Percentiles rank a stretch among this genome's conserved stretches.
Conservation (phyloP, 1,140 invertebrate genomes). For the Phortica variegata region DNA sequence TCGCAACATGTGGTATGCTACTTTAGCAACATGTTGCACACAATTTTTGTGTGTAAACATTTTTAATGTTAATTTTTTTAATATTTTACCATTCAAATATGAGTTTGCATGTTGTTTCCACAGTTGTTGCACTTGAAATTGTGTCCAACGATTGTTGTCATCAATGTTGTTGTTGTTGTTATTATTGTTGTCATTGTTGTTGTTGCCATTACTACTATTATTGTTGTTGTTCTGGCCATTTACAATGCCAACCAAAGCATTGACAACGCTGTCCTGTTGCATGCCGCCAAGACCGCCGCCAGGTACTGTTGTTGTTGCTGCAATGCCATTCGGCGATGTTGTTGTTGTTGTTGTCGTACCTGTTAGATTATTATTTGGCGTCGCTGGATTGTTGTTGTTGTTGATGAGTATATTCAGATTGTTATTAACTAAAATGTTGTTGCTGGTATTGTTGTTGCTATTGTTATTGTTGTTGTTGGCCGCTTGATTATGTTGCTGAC, state of each 20-base stretch:
- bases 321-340: slow-evolving; percentile 32
- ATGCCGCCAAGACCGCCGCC: too few relatives aligned
- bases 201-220: slow-evolving; percentile 19
- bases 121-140: slow-evolving; percentile 56
- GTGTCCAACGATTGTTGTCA: slow-evolving; percentile 54
- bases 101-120: slow-evolving; percentile 56
- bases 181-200: slow-evolving; percentile 25
- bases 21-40: too few relatives aligned
- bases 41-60: too few relatives aligned
- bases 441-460: slow-evolving; percentile 29
- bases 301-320: slow-evolving; percentile 36
- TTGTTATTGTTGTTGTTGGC: slow-evolving; percentile 28
- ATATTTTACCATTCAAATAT: slow-evolving; percentile 52
- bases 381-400: slow-evolving; percentile 50
- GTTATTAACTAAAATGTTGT: slow-evolving; percentile 41
- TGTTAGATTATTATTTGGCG: slow-evolving; percentile 48
- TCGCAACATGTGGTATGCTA: too few relatives aligned
- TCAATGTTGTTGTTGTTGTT: slow-evolving; percentile 31
- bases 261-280: slow-evolving; percentile 47
- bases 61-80: too few relatives aligned
- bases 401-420: slow-evolving; percentile 44
- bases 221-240: slow-evolving; percentile 25
- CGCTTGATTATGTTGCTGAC: too few relatives aligned
- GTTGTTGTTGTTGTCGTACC: slow-evolving; percentile 14
- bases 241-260: slow-evolving; percentile 46